These are phyloP conservation scores for Chiridota heheva DNA, from an alignment of 35 echinoderm and acorn worm genomes.

Conservation along the genomic window DNA sequence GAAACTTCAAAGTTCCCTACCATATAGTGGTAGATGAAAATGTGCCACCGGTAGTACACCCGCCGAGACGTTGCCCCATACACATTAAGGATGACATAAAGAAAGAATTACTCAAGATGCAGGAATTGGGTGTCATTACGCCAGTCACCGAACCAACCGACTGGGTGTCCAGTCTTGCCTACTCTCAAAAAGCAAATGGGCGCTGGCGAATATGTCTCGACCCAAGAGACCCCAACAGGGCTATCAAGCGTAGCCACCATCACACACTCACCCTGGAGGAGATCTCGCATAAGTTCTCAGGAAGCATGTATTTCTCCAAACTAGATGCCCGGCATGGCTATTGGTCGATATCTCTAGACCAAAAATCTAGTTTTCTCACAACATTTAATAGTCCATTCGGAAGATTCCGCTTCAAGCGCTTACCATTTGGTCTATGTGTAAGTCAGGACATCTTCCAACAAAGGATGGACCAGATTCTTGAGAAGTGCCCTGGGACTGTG, in stretches of 20 bases:
- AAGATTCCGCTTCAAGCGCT: conserved; percentile 42
- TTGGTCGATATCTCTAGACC: conserved; percentile 42
- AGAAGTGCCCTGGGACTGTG: conserved; percentile 46
- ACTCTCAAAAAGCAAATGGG: conserved; percentile 24
- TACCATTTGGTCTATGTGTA: conserved; percentile 46
- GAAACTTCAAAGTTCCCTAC: conserved; percentile 34
- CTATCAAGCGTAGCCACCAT: conserved; percentile 22
- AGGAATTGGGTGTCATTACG: conserved; percentile 30
- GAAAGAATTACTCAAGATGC: conserved; percentile 43
- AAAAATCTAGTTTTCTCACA: conserved; percentile 35
- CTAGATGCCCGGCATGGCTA: conserved; percentile 58
- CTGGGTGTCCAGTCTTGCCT: conserved; percentile 43
- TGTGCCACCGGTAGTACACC: conserved; percentile 45
- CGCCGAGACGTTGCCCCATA: conserved; percentile 34
- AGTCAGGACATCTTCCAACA: conserved; percentile 53
- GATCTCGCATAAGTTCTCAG: conserved; percentile 21
- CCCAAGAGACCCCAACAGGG: conserved; percentile 28
- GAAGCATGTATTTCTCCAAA: conserved; percentile 26
- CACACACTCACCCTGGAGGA: conserved; percentile 39
- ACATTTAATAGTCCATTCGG: conserved; percentile 69
- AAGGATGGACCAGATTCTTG: conserved; percentile 51
- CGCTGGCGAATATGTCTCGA: conserved; percentile 42
- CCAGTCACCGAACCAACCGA: conserved; percentile 52
- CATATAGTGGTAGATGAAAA: conserved; percentile 45
- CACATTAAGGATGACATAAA: conserved; percentile 57